Evolutionary conservation across 1,140 invertebrate genomes (phyloP), one percentile per base, ranked within the genome.

Genomic region (Aphaenogaster rudis): DNA sequence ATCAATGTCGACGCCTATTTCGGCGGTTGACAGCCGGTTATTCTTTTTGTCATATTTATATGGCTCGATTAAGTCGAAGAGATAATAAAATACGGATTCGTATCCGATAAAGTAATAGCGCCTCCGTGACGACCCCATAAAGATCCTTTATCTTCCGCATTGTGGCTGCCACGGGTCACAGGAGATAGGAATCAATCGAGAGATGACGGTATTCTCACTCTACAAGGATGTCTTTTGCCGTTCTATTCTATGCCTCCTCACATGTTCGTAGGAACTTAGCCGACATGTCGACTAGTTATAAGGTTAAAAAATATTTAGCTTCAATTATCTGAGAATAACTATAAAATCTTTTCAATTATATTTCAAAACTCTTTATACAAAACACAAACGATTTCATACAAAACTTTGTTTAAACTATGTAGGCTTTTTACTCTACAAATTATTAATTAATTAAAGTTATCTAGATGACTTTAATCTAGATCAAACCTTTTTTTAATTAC

Each of bases 51-150:
- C 21, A 45, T 63, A 39, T 71, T 45, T 72, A 71, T 81, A 81
- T 45, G 28, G 6, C 50, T 71, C 50, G 36, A 71, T 57, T 67
- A 57, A 81, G 17, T 50, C 21, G 50, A 59, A 81, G 50, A 81
- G 79, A 57, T 81, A 81, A 81, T 81, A 81, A 81, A 81, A 72
- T 71, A 42, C 9, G 8, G 9, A 71, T 54, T 54, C 15, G 13
- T 54, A 57, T 79, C 15, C 28, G 21, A 71, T 36, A 21, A 39
- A 50, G 15, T 42, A 57, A 9, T 54, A 71, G 39, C 39, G 28
- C 0, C 33, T 28, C 15, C 21, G 21, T 45, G 79, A 81, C 15
- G 48, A 57, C 39, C 39, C 39, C 3, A 72, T 81, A 81, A 81
- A 81, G 21, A 33, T 81, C 15, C 15, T 45, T 81, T 72, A 81